Base-by-base conservation (phyloP, 2,888 invertebrate species). In the Glyphotaelius pellucidus region DNA sequence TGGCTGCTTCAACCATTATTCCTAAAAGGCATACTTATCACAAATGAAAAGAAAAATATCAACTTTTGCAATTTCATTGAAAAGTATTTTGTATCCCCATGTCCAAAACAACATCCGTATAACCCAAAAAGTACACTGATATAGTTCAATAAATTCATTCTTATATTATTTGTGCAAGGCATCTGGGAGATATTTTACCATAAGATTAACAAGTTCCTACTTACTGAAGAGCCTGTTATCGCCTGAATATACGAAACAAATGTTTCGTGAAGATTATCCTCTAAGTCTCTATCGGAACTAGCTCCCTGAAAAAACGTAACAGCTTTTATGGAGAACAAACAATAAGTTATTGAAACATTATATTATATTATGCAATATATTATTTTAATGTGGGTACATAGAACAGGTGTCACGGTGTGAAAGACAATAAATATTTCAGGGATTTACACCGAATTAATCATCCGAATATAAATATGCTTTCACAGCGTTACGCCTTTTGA, bases 191-290 rank as follows among this genome's bases (percentile, higher is more conserved):
- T 52, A 30, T 31, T 31, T 47, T 47, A 87, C 30, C 47, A 67
- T 87, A 87, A 12, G 52, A 87, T 47, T 90, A 32, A 52, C 47
- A 81, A 79, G 67, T 81, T 80, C 84, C 87, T 93, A 93, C 93
- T 93, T 93, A 93, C 93, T 91, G 93, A 92, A 52, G 93, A 92
- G 90, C 90, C 92, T 91, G 93, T 90, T 87, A 93, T 89, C 42
- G 92, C 93, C 92, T 91, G 93, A 83, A 93, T 92, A 90, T 93
- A 93, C 83, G 93, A 92, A 91, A 93, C 93, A 90, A 93, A 93
- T 12, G 92, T 91, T 92, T 93, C 92, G 93, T 93, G 93, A 87
- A 92, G 92, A 83, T 91, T 93, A 31, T 92, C 93, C 84, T 93
- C 85, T 90, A 92, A 89, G 91, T 92, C 92, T 92, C 90, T 92